Conservation (phyloP, 2,888 invertebrate species). For the Miltochrista miniata region DNA sequence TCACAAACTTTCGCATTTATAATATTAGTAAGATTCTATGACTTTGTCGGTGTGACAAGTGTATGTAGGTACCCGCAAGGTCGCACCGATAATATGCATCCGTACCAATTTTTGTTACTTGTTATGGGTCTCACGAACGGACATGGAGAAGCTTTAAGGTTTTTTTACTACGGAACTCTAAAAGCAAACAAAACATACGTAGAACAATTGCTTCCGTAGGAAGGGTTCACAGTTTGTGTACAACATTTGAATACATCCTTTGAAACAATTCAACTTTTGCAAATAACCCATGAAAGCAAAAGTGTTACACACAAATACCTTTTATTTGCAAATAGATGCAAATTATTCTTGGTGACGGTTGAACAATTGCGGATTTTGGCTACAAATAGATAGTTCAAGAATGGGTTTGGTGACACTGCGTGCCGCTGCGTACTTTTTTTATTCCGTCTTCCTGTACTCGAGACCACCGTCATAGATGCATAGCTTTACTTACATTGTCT, state of each 20-base stretch:
- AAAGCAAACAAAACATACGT: constrained; percentile 31
- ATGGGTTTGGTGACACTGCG: constrained; percentile 43
- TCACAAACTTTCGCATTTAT: no score
- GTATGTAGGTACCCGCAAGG: no score
- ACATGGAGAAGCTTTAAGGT: no score
- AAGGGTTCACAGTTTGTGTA: constrained; percentile 55
- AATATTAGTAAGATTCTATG: no score
- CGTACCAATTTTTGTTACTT: no score
- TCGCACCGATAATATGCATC: no score
- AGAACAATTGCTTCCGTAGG: constrained; percentile 37
- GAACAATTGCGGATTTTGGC: constrained; percentile 72
- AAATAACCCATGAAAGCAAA: constrained; percentile 67
- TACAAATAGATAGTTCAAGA: constrained; percentile 77
- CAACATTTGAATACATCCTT: constrained; percentile 49
- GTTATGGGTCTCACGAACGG: no score
- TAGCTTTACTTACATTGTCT: no score
- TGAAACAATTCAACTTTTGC: constrained; percentile 59
- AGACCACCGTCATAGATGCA: no score
- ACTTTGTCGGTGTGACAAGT: no score
- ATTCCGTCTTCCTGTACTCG: no score
- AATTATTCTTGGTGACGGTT: constrained; percentile 75
- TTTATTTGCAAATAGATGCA: constrained; percentile 69
- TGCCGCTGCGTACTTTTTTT: constrained; percentile 16
- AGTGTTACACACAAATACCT: constrained; percentile 66
- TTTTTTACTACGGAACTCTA: not conserved